phyloP scores from a whole-genome alignment of 2,113 vertebrate species.

The Periophthalmus modestus region DNA sequence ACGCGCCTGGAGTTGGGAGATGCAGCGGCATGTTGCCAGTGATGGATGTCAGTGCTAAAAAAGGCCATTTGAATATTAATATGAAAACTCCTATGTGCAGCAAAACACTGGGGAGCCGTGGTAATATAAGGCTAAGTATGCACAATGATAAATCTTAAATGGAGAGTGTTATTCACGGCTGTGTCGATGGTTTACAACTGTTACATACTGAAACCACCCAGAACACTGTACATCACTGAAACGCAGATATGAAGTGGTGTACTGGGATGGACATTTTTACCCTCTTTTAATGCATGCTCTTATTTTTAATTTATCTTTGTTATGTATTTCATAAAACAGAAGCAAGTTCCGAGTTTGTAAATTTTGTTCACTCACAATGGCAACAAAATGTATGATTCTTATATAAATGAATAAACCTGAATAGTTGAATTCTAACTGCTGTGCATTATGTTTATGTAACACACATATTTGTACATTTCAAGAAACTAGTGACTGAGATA shows the following conservation, averaged over 20 bases:
- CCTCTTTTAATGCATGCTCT: too few species aligned
- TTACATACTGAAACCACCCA: neutral
- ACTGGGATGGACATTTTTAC: neutral
- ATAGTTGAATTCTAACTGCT: too few species aligned
- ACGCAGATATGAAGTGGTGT: neutral
- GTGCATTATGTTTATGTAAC: too few species aligned
- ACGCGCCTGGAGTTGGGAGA: slow-evolving; percentile 19
- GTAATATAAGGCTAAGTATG: neutral
- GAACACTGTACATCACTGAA: neutral
- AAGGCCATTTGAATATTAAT: slow-evolving; percentile 45
- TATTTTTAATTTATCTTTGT: too few species aligned
- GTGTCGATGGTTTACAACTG: slow-evolving; percentile 2
- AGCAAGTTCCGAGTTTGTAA: too few species aligned
- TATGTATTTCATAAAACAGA: too few species aligned
- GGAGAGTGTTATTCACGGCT: slow-evolving; percentile 19
- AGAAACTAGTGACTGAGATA: too few species aligned
- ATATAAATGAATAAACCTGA: too few species aligned
- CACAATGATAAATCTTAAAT: slow-evolving; percentile 5
- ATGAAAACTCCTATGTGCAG: slow-evolving; percentile 15
- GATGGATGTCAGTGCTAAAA: slow-evolving; percentile 39
- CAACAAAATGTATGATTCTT: too few species aligned
- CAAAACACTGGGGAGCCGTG: neutral
- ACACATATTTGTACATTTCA: too few species aligned
- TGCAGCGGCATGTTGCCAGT: slow-evolving; percentile 37
- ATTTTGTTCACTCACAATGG: too few species aligned